Conservation (phyloP, 2,888 invertebrate genomes). For the Conops quadrifasciatus region DNA sequence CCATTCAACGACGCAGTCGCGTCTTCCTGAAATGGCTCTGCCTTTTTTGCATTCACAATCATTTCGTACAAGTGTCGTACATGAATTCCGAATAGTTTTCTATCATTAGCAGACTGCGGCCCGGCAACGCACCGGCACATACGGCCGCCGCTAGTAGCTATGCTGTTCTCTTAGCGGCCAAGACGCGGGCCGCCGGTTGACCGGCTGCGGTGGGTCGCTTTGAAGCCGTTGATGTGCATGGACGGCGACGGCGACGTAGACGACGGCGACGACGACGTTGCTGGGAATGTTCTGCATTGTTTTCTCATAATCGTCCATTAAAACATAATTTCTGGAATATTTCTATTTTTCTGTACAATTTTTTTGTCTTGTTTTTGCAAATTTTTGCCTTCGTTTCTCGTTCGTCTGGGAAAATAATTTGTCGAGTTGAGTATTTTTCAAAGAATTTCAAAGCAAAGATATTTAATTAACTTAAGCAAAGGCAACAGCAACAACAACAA, state of each 20-base stretch:
- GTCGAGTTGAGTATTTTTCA: neutral
- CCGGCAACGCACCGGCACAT: neutral
- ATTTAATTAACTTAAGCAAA: neutral
- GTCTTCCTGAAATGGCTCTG: constrained; percentile 12
- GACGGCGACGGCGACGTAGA: neutral
- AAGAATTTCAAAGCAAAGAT: neutral
- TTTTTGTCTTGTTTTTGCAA: neutral
- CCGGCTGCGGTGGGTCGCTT: constrained; percentile 32
- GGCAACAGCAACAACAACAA: too few species aligned
- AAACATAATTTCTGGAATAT: constrained; percentile 30
- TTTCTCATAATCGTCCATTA: constrained; percentile 33
- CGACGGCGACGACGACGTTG: neutral
- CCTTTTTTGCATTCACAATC: constrained; percentile 28
- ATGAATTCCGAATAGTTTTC: constrained; percentile 38
- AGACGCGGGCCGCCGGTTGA: neutral
- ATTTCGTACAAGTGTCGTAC: constrained; percentile 33
- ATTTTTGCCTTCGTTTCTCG: neutral
- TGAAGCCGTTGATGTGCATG: constrained; percentile 15
- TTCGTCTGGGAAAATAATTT: constrained; percentile 10
- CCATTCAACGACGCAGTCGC: neutral
- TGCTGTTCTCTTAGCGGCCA: neutral
- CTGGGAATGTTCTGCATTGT: constrained; percentile 22
- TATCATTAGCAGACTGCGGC: constrained; percentile 27
- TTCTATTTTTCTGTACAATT: constrained; percentile 1
- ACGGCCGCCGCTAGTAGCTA: neutral